Conservation (phyloP, 1,140 invertebrate species). For the Globodera rostochiensis region DNA sequence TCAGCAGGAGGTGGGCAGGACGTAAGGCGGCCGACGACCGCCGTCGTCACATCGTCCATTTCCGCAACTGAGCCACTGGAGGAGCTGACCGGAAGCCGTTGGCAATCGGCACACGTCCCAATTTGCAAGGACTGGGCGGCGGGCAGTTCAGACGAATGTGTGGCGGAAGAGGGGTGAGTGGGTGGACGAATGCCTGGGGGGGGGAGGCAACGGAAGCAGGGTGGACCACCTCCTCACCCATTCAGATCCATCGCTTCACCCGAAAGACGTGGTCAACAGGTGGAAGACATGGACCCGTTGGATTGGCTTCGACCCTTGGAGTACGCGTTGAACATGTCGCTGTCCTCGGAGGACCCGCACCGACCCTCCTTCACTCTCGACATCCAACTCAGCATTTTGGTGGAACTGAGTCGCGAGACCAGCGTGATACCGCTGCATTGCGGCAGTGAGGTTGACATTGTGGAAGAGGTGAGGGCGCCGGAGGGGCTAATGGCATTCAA, state of each 20-base stretch:
- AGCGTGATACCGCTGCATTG: constrained; percentile 24
- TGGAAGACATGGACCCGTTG: neutral
- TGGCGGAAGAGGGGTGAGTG: constrained; percentile 14
- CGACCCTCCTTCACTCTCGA: neutral
- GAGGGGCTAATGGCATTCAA: neutral
- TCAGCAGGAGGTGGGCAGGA: neutral
- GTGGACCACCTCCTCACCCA: no score
- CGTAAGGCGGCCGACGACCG: neutral
- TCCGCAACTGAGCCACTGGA: neutral
- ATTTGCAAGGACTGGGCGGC: constrained; percentile 1
- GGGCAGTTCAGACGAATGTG: constrained; percentile 10
- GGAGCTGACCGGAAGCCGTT: neutral
- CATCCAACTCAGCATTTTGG: constrained; percentile 20
- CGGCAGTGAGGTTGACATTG: constrained; percentile 19
- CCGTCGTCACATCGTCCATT: neutral
- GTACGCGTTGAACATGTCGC: constrained; percentile 28
- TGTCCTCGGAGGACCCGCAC: constrained; percentile 6
- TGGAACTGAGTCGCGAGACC: constrained; percentile 20
- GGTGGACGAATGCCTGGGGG: neutral
- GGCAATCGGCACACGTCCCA: constrained; percentile 1
- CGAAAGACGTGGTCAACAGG: neutral
- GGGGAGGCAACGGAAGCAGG: no score
- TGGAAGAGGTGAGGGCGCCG: constrained; percentile 4
- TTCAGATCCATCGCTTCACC: constrained; percentile 2
- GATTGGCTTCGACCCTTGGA: constrained; percentile 21